These are phyloP conservation scores for Drosophila trichaetosa DNA, from an alignment of 2,888 invertebrate species.

Conservation along the genomic window DNA sequence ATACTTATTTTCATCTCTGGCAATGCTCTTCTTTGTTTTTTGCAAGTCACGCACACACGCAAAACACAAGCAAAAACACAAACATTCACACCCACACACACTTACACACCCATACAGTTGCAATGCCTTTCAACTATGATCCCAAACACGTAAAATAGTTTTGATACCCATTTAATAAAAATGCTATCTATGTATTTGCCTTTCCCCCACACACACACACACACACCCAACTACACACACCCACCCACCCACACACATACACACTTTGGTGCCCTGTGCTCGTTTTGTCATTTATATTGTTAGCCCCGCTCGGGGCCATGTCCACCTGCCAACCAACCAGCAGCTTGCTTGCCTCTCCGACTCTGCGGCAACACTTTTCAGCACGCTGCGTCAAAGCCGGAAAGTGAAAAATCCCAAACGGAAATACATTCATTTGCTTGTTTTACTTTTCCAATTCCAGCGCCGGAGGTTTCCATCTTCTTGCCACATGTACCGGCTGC, in stretches of 20 bases:
- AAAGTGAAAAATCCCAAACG: constrained; percentile 82
- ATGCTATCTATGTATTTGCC: constrained; percentile 72
- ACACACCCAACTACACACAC: background rate
- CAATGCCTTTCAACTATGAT: constrained; percentile 38
- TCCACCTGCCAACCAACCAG: constrained; percentile 31
- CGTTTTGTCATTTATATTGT: constrained; percentile 77
- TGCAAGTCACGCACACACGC: constrained; percentile 45
- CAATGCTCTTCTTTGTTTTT: constrained; percentile 25
- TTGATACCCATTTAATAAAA: constrained; percentile 78
- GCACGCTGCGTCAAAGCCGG: constrained; percentile 68
- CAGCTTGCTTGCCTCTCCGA: background rate
- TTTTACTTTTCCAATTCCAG: constrained; percentile 77
- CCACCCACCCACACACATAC: background rate
- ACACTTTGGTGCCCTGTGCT: constrained; percentile 15
- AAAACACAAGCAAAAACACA: constrained; percentile 1
- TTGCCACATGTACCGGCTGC: constrained; percentile 17
- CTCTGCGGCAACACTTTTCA: constrained; percentile 66
- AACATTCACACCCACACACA: constrained; percentile 1
- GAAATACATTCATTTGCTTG: constrained; percentile 83
- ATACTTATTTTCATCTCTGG: constrained; percentile 27
- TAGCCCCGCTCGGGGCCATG: constrained; percentile 22
- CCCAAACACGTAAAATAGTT: constrained; percentile 75
- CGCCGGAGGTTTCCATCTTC: constrained; percentile 60
- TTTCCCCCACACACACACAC: background rate
- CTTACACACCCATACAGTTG: constrained; percentile 7